Percentiles rank a stretch among this genome's conserved stretches.
Conservation (phyloP, 1,140 invertebrate species). For the Drosophila subpulchrella region DNA sequence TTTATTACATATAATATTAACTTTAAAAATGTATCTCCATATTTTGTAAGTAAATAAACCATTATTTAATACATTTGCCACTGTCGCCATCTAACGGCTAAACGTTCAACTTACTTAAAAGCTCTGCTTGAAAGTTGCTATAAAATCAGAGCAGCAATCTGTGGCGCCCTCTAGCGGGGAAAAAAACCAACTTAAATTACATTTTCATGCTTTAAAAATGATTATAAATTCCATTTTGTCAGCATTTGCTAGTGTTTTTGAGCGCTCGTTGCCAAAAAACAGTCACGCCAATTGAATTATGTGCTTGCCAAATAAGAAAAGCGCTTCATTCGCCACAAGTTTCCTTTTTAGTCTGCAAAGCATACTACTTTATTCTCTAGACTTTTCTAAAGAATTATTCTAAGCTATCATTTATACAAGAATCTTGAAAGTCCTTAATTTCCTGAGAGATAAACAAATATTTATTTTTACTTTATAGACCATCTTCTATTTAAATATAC, state of each 20-base stretch:
- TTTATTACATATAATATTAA: background rate
- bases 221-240: background rate
- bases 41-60: background rate
- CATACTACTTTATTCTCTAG: background rate
- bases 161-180: background rate
- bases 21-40: background rate
- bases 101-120: background rate
- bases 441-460: no score
- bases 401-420: no score
- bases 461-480: no score
- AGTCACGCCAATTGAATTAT: slow-evolving; percentile 65
- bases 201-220: slow-evolving; percentile 1
- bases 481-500: no score
- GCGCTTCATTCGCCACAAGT: background rate
- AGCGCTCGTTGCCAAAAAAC: slow-evolving; percentile 22
- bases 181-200: background rate
- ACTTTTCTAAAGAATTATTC: background rate
- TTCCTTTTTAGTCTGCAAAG: background rate
- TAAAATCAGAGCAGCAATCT: slow-evolving; percentile 16
- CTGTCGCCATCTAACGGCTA: background rate
- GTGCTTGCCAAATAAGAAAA: slow-evolving; percentile 51
- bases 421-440: no score
- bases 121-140: slow-evolving; percentile 35
- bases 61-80: background rate
- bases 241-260: background rate